Evolutionary conservation across 2,888 invertebrate genomes (phyloP), one percentile per base, ranked within the genome.

Genomic region (Conomelus anceps): DNA sequence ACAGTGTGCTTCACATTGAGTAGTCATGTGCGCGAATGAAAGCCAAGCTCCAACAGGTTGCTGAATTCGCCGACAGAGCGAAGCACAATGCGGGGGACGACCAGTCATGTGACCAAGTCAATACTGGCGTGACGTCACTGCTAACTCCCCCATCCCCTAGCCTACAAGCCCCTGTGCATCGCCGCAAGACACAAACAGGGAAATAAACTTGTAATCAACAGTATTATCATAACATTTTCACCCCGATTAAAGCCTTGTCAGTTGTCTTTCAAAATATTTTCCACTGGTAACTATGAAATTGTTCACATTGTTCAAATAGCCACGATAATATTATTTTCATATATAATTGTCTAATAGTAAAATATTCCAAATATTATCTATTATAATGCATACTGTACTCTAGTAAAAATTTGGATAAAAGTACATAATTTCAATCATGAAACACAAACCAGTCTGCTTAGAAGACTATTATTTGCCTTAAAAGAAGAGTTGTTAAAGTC

Each of bases 161-260:
- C 23, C 86, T n/a, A 63, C 63, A 63, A n/a, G 1, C 26, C 63
- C 63, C 63, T 63, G 20, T 63, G 24, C 86, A 23, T 29, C 86
- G 26, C 86, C 86, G 22, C 86, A 86, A 23, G 22, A 86, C 24
- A 86, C 86, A 86, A 86, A 86, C 86, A 86, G 29, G 86, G 86
- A 86, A 86, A 86, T 86, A 86, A 86, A 86, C 86, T 86, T 86
- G 26, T 29, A 23, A 86, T 86, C 86, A 86, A 86, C 23, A 23
- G 29, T 86, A 86, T 86, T 86, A 86, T 85, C 23, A 85, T 86
- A 86, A 86, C 63, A n/a, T 63, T 63, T n/a, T n/a, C 63, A 20
- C 63, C 63, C 63, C 63, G n/a, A 63, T 63, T 63, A n/a, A 63
- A n/a, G 63, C n/a, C 63, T 63, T 63, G 63, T n/a, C 63, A n/a